phyloP scores from a whole-genome alignment of 2,113 vertebrate species.

The Amblyornis subalaris region DNA sequence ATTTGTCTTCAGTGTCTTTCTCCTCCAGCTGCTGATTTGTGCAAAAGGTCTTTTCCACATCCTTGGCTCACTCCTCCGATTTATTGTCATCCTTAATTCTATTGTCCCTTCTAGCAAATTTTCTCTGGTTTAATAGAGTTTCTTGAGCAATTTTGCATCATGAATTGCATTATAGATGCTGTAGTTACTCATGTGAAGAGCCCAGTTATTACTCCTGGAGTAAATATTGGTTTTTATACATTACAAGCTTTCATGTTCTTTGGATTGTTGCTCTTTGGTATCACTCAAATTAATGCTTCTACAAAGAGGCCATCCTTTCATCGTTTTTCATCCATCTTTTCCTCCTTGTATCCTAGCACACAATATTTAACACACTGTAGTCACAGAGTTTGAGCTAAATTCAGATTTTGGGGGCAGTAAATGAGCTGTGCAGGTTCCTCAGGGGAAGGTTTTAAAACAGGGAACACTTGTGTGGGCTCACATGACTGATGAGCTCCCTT shows the following conservation, averaged over 20 bases:
- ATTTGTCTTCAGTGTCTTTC: not conserved
- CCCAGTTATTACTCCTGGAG: not conserved
- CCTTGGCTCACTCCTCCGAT: not conserved
- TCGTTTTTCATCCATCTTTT: not conserved
- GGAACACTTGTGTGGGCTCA: not conserved
- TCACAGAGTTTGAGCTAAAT: not conserved
- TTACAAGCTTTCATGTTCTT: not conserved
- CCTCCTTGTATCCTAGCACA: not conserved
- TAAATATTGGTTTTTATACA: not conserved
- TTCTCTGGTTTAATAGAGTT: not conserved
- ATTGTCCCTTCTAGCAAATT: not conserved
- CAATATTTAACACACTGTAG: not conserved
- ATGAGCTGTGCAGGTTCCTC: not conserved
- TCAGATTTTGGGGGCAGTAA: not conserved
- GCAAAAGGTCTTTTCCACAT: not conserved
- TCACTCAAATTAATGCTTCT: not conserved
- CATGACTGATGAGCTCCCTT: not conserved
- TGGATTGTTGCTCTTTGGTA: not conserved
- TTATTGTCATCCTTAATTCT: not conserved
- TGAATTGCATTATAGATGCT: not conserved
- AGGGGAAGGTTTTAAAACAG: not conserved
- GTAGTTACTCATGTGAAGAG: not conserved
- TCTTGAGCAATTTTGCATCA: not conserved
- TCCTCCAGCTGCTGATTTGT: not conserved
- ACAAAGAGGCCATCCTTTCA: not conserved